Percentiles rank a stretch among this genome's conserved stretches.
phyloP scores from a whole-genome alignment of 2,888 invertebrate species.

The Cryptocephalus moraei region DNA sequence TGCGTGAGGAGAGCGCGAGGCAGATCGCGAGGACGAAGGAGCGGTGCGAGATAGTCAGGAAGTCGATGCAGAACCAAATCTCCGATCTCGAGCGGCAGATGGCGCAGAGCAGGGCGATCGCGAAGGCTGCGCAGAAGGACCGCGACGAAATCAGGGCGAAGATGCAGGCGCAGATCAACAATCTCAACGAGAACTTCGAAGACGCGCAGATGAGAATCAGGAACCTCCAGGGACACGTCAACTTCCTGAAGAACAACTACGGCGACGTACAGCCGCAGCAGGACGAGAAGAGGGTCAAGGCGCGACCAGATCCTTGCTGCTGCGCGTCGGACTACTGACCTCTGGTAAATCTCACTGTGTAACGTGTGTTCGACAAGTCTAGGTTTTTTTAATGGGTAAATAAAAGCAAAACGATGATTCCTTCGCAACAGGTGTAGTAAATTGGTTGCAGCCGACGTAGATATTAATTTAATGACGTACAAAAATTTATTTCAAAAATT shows the following conservation, averaged over 20 bases:
- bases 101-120: conserved; percentile 52
- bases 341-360: not conserved
- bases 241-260: conserved; percentile 45
- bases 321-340: conserved; percentile 22
- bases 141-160: conserved; percentile 59
- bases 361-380: too few relatives aligned
- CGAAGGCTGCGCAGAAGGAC: conserved; percentile 55
- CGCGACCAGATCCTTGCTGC: conserved; percentile 24
- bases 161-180: conserved; percentile 58
- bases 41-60: conserved; percentile 51
- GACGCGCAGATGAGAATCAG: conserved; percentile 55
- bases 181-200: conserved; percentile 56
- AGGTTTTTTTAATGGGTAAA: too few relatives aligned
- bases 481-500: too few relatives aligned
- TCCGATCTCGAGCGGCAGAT: conserved; percentile 58
- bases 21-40: conserved; percentile 56
- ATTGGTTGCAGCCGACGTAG: too few relatives aligned
- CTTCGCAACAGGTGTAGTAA: too few relatives aligned
- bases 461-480: too few relatives aligned
- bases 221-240: conserved; percentile 52
- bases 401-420: too few relatives aligned
- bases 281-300: not conserved
- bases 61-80: conserved; percentile 52
- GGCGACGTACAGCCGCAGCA: conserved; percentile 23
- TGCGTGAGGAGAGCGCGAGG: conserved; percentile 57